These are phyloP conservation scores for Stenchaetothrips biformis DNA, from an alignment of 2,888 invertebrate species.

Conservation along the genomic window DNA sequence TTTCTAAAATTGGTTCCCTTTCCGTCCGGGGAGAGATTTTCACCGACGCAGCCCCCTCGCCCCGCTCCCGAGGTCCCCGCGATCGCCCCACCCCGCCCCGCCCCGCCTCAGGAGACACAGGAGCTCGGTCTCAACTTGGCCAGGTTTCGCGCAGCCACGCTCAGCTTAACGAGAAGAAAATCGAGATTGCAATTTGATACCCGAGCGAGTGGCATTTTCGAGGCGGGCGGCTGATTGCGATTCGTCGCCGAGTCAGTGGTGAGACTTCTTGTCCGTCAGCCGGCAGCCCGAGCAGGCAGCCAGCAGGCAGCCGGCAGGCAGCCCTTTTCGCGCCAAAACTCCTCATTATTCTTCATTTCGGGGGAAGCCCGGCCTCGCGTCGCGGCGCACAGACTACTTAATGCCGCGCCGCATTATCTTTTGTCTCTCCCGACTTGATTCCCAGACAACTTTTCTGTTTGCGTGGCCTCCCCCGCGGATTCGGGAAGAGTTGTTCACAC, in stretches of 20 bases:
- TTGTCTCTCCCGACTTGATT: not conserved
- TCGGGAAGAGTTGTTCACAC: no score
- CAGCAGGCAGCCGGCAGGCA: not conserved
- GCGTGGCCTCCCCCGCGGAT: not conserved
- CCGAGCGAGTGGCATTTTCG: not conserved
- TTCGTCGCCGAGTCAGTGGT: no score
- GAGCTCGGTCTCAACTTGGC: not conserved
- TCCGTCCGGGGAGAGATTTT: no score
- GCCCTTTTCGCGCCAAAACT: not conserved
- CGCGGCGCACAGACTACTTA: conserved; percentile 29
- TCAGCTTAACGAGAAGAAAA: not conserved
- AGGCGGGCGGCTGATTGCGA: no score
- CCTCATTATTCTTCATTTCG: conserved; percentile 19
- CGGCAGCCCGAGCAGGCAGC: not conserved
- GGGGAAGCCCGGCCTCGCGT: conserved; percentile 30
- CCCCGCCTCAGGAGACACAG: conserved; percentile 29
- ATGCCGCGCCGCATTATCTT: not conserved
- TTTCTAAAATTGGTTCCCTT: no score
- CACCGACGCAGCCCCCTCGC: conserved; percentile 38
- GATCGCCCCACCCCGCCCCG: conserved; percentile 35
- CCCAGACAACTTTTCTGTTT: conserved; percentile 20
- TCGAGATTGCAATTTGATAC: not conserved
- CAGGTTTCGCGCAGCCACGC: not conserved
- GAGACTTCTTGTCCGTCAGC: no score
- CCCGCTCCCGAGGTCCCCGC: conserved; percentile 44